Base-by-base conservation (phyloP, 2,113 vertebrate genomes). In the Aphyosemion australe region DNA sequence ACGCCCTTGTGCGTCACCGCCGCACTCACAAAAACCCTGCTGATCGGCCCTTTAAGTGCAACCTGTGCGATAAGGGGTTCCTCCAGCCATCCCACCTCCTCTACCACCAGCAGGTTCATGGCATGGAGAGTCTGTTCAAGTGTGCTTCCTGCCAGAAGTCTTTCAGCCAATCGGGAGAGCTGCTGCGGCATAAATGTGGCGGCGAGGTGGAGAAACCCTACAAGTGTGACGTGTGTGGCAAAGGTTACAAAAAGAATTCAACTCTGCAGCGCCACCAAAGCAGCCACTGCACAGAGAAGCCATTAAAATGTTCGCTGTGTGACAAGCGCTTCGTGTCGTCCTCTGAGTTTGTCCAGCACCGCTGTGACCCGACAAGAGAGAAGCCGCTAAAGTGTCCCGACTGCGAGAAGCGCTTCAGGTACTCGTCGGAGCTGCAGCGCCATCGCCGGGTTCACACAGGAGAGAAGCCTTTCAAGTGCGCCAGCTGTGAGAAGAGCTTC, bases 391-490 rank as follows among this genome's bases (percentile, higher is more conserved):
- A 96, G 81, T 99, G 97, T 78, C 93, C 95, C 0, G 96, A 98
- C 92, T 99, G 97, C 16, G 96, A 98, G 48, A 97, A 98, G 84
- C 94, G 96, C 55, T 99, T 99, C 87, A 95, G 96, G 79, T 98
- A 99, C 2, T 95, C 96, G 0, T 98, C 96, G 0, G 97, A 98
- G 90, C 89, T 99, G 87, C 95, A 97, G 90, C 94, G 96, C 57
- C 97, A 99, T 66, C 94, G 95, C 41, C 92, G 96, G 0, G 96
- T 98, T 6, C 97, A 99, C 90, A 99, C 97, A 0, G 97, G 97
- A 0, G 97, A 99, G 90, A 98, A 98, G 83, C 97, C 97, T 21
- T 98, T 97, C 88, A 97, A 98, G 88, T 99, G 97, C 59, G 94
- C 94, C 78, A 95, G 91, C 61, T 99, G 97, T 0, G 97, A 98